Conservation (phyloP, 2,888 invertebrate species). For the Ophion ellenae region DNA sequence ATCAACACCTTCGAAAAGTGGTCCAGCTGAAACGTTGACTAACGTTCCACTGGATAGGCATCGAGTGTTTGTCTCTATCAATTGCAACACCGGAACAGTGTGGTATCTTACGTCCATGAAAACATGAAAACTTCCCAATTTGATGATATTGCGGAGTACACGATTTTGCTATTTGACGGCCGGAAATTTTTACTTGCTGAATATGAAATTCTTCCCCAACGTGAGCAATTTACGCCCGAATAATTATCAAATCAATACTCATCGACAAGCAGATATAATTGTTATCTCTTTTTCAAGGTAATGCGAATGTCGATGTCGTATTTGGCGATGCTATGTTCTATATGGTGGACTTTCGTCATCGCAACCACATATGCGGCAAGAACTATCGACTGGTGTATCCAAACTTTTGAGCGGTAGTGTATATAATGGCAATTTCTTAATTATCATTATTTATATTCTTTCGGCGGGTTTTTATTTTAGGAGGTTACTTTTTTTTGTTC, state of each 20-base stretch:
- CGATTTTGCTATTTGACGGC: constrained; percentile 73
- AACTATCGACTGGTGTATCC: no score
- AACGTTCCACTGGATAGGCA: neutral
- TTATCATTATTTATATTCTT: no score
- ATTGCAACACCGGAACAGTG: constrained; percentile 63
- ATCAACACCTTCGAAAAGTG: neutral
- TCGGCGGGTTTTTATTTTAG: no score
- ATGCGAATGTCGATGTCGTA: constrained; percentile 74
- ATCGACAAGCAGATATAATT: neutral
- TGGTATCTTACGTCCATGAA: constrained; percentile 73
- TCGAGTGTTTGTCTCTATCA: neutral
- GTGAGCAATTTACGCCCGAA: constrained; percentile 66
- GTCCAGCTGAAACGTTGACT: neutral
- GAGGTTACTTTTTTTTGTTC: no score
- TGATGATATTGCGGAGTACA: constrained; percentile 71
- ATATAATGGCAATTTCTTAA: no score
- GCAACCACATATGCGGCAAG: neutral
- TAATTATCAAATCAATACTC: neutral
- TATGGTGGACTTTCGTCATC: constrained; percentile 57
- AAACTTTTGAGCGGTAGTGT: no score
- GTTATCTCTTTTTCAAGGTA: constrained; percentile 68
- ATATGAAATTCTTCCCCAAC: constrained; percentile 73
- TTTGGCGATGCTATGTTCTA: constrained; percentile 72
- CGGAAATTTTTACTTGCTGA: constrained; percentile 70
- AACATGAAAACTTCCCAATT: constrained; percentile 68